phyloP scores from a whole-genome alignment of 2,113 vertebrate genomes.

The Cephalophus harveyi region DNA sequence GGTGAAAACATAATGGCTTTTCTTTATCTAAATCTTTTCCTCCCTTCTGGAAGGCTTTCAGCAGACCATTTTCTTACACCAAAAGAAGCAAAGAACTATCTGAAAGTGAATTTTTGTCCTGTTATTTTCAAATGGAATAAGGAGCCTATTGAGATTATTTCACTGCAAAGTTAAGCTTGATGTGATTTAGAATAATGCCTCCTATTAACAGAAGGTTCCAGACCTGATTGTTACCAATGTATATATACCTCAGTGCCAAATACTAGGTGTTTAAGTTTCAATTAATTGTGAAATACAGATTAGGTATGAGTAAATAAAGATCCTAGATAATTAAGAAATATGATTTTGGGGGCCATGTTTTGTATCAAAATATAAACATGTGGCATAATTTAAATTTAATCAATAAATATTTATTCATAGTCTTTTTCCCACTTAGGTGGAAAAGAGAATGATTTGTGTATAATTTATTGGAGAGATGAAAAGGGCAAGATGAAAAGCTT shows the following conservation, averaged over 20 bases:
- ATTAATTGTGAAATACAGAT: not conserved
- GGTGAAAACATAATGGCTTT: not conserved
- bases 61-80: not conserved
- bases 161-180: conserved; percentile 10
- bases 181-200: conserved; percentile 19
- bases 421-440: not conserved
- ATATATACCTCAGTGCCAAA: not conserved
- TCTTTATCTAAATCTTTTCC: not conserved
- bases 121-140: conserved; percentile 40
- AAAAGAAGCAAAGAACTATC: not conserved
- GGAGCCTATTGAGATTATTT: not conserved
- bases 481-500: not conserved
- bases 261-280: not conserved
- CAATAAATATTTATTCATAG: not conserved
- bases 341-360: not conserved
- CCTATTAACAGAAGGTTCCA: not conserved
- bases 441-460: not conserved
- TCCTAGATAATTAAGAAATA: not conserved
- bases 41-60: not conserved
- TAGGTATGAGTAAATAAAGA: not conserved
- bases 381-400: not conserved
- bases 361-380: not conserved
- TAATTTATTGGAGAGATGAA: not conserved
- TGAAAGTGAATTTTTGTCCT: conserved; percentile 20
- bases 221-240: not conserved